phyloP scores from a whole-genome alignment of 2,797 vertebrate species.

The Borostomias antarcticus region DNA sequence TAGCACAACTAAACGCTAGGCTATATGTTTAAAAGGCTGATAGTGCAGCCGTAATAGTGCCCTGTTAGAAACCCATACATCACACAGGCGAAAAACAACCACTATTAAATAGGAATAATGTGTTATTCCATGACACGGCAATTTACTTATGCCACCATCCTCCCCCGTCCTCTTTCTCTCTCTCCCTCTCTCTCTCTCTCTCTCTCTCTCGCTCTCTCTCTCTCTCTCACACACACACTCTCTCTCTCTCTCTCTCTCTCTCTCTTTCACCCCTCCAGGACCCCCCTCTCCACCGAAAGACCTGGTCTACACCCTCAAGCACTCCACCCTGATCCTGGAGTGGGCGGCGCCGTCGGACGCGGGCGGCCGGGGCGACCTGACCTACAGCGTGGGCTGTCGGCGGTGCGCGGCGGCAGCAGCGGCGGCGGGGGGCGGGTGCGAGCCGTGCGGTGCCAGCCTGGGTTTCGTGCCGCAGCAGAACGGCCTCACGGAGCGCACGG shows the following conservation, averaged over 20 bases:
- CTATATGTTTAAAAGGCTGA: no score
- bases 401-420: slow-evolving; percentile 70
- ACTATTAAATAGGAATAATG: no score
- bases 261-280: slow-evolving; percentile 64
- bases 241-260: not conserved
- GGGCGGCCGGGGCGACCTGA: slow-evolving; percentile 85
- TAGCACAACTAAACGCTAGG: no score
- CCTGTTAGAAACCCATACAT: no score
- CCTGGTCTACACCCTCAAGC: slow-evolving; percentile 86
- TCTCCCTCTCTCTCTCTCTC: not conserved
- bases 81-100: no score
- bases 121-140: no score
- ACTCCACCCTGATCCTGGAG: slow-evolving; percentile 85
- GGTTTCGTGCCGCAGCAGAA: slow-evolving; percentile 91
- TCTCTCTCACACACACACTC: not conserved
- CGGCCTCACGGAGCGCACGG: slow-evolving; percentile 82
- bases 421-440: slow-evolving; percentile 71
- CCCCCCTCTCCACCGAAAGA: slow-evolving; percentile 88
- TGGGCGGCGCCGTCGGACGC: slow-evolving; percentile 84
- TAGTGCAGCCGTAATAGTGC: no score
- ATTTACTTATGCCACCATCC: no score
- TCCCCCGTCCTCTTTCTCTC: not conserved
- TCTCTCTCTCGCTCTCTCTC: not conserved
- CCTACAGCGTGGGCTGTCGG: slow-evolving; percentile 87
- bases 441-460: slow-evolving; percentile 83